Conservation (phyloP, 2,113 vertebrate species). For the Melierax canorus region DNA sequence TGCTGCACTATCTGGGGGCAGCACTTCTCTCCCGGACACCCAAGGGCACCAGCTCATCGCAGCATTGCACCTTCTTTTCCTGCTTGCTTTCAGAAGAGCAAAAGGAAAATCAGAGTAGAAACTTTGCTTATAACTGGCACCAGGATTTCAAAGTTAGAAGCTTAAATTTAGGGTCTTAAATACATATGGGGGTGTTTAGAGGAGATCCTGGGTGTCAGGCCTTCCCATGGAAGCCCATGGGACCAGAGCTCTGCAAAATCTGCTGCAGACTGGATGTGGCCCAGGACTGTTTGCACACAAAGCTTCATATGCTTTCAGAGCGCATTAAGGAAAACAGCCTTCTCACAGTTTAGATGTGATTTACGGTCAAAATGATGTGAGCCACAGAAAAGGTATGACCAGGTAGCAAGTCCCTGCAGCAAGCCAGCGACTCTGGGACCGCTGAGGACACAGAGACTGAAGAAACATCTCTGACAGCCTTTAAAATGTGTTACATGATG, state of each 20-base stretch:
- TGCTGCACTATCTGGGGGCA: not conserved
- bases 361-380: slow-evolving; percentile 8
- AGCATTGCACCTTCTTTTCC: not conserved
- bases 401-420: slow-evolving; percentile 53
- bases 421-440: not conserved
- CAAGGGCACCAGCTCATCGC: not conserved
- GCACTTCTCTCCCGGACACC: not conserved
- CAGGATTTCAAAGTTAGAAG: not conserved
- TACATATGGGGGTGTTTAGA: fast-evolving
- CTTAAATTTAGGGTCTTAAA: not conserved
- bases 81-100: not conserved
- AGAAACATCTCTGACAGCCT: slow-evolving; percentile 50
- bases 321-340: not conserved
- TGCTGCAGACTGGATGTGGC: not conserved
- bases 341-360: not conserved
- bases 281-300: not conserved
- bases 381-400: slow-evolving; percentile 11
- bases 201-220: not conserved
- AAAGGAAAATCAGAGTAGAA: not conserved
- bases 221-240: not conserved
- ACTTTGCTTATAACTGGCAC: not conserved
- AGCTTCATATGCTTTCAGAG: slow-evolving; percentile 12
- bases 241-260: not conserved
- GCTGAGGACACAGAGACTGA: slow-evolving; percentile 23
- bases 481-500: slow-evolving; percentile 55